Evolutionary conservation across 2,113 vertebrate genomes (phyloP).

Genomic region (Eulemur macaco): DNA sequence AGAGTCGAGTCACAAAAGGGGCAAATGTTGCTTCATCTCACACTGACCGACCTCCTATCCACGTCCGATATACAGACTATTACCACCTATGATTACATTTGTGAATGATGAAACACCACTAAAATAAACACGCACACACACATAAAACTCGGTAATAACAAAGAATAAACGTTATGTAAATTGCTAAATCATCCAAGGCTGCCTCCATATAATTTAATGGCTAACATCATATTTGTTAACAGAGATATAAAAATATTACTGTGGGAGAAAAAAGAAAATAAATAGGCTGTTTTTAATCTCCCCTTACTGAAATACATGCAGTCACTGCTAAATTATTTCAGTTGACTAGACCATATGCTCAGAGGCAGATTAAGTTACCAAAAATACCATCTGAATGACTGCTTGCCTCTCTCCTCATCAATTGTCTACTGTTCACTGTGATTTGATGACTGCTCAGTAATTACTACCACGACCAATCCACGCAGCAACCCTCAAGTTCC

Average conservation of each 20-base stretch:
- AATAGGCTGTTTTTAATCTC: conserved; percentile 40
- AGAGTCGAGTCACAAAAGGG: not conserved
- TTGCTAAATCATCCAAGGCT: not conserved
- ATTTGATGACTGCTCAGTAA: not conserved
- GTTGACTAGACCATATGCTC: conserved; percentile 26
- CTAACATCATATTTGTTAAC: conserved; percentile 20
- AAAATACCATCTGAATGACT: conserved; percentile 24
- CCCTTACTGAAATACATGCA: conserved; percentile 29
- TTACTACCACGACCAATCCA: not conserved
- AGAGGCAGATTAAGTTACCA: conserved; percentile 31
- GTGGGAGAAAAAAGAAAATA: not conserved
- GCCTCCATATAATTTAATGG: not conserved
- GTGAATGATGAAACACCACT: not conserved
- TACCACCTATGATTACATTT: accelerated
- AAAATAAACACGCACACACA: not conserved
- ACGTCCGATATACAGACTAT: too few relatives aligned
- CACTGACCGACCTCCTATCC: not conserved
- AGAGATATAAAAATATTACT: conserved; percentile 45
- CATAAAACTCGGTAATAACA: not conserved
- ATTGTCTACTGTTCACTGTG: not conserved
- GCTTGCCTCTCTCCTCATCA: not conserved
- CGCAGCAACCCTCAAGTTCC: not conserved
- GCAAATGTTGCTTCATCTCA: not conserved
- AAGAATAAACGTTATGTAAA: not conserved
- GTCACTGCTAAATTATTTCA: conserved; percentile 7